phyloP scores from a whole-genome alignment of 1,140 invertebrate genomes.

The Alviniconcha marisindica region DNA sequence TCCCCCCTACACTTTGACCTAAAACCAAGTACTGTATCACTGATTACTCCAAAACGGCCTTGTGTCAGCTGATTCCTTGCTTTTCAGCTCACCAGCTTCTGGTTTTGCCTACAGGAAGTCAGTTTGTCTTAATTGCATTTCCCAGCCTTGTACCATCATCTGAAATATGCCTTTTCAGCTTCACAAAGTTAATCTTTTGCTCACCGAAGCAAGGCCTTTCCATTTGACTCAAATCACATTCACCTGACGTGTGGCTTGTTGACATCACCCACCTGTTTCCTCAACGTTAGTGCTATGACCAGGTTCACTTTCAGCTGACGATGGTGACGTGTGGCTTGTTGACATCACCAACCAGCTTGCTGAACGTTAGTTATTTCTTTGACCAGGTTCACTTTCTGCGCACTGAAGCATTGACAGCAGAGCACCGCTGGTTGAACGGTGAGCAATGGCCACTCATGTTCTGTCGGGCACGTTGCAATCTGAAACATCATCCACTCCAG shows the following conservation, averaged over 20 bases:
- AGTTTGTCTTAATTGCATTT: too few species aligned
- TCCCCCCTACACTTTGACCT: too few species aligned
- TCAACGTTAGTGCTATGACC: neutral
- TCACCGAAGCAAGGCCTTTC: too few species aligned
- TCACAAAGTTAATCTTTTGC: too few species aligned
- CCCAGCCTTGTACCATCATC: too few species aligned
- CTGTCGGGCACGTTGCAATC: constrained; percentile 12
- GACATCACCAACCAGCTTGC: neutral
- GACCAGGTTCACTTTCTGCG: neutral
- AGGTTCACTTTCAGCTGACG: neutral
- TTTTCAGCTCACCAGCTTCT: too few species aligned
- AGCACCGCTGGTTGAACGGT: constrained; percentile 17
- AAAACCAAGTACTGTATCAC: too few species aligned
- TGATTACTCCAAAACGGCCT: too few species aligned
- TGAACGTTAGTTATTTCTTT: neutral
- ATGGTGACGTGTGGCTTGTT: too few species aligned
- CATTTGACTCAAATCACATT: neutral
- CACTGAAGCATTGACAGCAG: neutral
- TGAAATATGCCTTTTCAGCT: too few species aligned
- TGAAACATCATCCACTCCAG: neutral
- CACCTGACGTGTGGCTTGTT: neutral
- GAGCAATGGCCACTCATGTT: constrained; percentile 11
- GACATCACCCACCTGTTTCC: neutral
- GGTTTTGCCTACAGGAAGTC: too few species aligned
- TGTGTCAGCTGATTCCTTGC: too few species aligned